Evolutionary conservation across 2,797 vertebrate species (phyloP).

Genomic region (Sebastes elongatus): DNA sequence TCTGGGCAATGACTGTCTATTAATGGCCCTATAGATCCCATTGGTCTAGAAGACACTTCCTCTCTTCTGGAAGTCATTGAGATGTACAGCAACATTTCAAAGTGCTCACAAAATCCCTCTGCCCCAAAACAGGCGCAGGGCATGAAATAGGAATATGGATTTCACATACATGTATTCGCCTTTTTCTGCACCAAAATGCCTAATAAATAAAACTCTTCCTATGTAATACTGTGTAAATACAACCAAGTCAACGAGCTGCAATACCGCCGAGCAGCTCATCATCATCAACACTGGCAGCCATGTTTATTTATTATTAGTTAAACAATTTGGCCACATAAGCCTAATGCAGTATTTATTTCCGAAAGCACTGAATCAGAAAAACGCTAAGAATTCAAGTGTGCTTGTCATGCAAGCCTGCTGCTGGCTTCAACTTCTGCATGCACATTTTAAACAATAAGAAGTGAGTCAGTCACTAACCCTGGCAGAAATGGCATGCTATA

Average conservation of each 20-base stretch:
- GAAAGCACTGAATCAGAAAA: neutral
- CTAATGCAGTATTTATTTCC: neutral
- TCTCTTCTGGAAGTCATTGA: neutral
- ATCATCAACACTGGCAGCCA: neutral
- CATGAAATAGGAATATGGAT: neutral
- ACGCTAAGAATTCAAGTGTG: neutral
- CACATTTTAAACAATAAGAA: slow-evolving; percentile 17
- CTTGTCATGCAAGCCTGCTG: slow-evolving; percentile 8
- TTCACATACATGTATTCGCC: neutral
- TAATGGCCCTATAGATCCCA: neutral
- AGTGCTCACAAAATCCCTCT: neutral
- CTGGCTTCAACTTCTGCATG: slow-evolving; percentile 1
- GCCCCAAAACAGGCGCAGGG: neutral
- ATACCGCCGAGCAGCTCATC: neutral
- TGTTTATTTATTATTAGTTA: slow-evolving; percentile 3
- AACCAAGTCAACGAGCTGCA: neutral
- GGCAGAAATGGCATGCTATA: neutral
- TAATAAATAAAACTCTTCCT: neutral
- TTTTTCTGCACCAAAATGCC: neutral
- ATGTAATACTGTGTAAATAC: neutral
- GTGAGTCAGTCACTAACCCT: slow-evolving; percentile 18
- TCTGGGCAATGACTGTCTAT: neutral
- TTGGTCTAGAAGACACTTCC: neutral
- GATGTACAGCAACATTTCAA: neutral
- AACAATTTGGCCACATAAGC: neutral